A percentile compares a stretch with the other conserved stretches of the same genome.
These are phyloP conservation scores for Ennomos erosarius DNA, from an alignment of 2,888 invertebrate species.

Conservation along the genomic window DNA sequence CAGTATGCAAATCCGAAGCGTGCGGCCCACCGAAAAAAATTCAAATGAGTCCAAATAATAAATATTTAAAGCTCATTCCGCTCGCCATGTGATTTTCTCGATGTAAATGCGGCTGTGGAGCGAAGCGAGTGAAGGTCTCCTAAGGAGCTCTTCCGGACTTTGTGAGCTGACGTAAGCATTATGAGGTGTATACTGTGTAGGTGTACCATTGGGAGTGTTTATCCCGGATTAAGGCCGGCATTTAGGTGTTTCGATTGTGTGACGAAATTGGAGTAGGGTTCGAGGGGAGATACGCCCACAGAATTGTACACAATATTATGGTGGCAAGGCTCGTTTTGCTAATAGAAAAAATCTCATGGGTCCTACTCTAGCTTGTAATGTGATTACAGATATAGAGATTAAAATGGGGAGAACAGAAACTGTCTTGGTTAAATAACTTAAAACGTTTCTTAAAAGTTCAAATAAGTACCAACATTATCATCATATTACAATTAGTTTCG, in stretches of 20 bases:
- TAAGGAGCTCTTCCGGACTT: slow-evolving; percentile 4
- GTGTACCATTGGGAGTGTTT: not conserved
- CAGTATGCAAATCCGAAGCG: slow-evolving; percentile 8
- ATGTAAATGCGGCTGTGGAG: slow-evolving; percentile 20
- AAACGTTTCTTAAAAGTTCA: no score
- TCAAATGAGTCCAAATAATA: slow-evolving; percentile 17
- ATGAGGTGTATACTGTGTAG: slow-evolving; percentile 5
- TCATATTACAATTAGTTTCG: no score
- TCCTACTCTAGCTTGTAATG: no score
- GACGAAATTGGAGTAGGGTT: not conserved
- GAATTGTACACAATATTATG: no score
- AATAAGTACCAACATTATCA: no score
- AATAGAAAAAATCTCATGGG: not conserved
- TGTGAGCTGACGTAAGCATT: not conserved
- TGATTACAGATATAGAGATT: no score
- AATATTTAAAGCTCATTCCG: slow-evolving; percentile 25
- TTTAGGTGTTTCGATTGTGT: not conserved
- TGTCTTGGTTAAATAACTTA: no score
- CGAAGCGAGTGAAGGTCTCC: slow-evolving; percentile 7
- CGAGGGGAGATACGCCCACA: no score
- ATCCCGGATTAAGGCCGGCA: not conserved
- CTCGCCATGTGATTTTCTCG: slow-evolving; percentile 18
- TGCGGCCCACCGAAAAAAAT: slow-evolving; percentile 11
- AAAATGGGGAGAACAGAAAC: no score
- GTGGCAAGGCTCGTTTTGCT: no score